Conservation (phyloP, 1,140 invertebrate genomes). For the Lanistes nyassanus region DNA sequence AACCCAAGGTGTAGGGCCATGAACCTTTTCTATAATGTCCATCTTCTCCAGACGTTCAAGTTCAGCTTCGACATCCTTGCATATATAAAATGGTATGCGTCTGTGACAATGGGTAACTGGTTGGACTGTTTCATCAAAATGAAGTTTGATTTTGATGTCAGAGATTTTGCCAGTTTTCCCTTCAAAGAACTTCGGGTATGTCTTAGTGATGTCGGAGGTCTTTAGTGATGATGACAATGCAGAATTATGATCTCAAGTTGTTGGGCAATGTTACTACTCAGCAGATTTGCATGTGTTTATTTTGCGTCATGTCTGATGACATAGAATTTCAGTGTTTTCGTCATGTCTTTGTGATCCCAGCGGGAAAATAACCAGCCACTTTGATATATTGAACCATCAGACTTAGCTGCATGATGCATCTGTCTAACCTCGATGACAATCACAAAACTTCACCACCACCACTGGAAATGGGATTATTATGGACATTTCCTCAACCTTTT, state of each 20-base stretch:
- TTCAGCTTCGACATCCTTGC: slow-evolving; percentile 24
- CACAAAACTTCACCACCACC: too few relatives aligned
- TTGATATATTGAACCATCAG: too few relatives aligned
- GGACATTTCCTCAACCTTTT: too few relatives aligned
- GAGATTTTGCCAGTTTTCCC: background rate
- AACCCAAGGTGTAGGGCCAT: slow-evolving; percentile 53
- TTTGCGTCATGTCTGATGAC: too few relatives aligned
- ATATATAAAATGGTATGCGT: slow-evolving; percentile 31
- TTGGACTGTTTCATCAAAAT: background rate
- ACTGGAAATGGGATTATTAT: too few relatives aligned
- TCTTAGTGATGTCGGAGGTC: background rate
- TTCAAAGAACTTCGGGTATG: background rate
- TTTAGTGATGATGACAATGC: background rate
- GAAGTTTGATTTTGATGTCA: background rate
- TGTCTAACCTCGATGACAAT: too few relatives aligned
- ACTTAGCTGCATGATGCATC: too few relatives aligned
- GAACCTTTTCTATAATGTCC: slow-evolving; percentile 42
- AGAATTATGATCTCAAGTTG: background rate
- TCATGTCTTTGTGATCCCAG: too few relatives aligned
- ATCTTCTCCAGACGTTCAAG: slow-evolving; percentile 22
- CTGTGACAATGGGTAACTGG: slow-evolving; percentile 2
- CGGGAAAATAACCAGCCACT: too few relatives aligned
- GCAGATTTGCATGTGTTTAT: background rate
- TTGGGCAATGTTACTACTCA: background rate
- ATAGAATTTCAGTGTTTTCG: background rate